A percentile compares a stretch with the other conserved stretches of the same genome.
Conservation (phyloP, 2,113 vertebrate species). For the Halichoeres trimaculatus region DNA sequence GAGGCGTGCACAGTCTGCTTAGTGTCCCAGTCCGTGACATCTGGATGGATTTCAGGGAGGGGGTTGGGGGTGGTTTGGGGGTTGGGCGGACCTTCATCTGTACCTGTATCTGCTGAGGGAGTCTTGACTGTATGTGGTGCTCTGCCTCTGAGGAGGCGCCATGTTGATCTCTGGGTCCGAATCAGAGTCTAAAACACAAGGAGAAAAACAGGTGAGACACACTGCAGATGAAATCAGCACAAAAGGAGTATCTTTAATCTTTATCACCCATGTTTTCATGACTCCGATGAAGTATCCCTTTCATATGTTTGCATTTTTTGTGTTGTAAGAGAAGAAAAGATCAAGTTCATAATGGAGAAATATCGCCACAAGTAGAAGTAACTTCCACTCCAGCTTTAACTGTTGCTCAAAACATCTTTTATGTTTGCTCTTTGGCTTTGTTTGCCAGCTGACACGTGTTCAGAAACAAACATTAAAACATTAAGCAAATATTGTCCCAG, state of each 20-base stretch:
- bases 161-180: slow-evolving; percentile 79
- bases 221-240: not conserved
- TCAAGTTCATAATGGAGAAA: not conserved
- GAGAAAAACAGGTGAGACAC: not conserved
- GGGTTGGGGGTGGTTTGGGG: slow-evolving; percentile 34
- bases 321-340: no score
- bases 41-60: slow-evolving; percentile 55
- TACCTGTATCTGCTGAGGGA: slow-evolving; percentile 86
- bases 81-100: slow-evolving; percentile 72
- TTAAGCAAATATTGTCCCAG: slow-evolving; percentile 38
- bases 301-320: no score
- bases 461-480: slow-evolving; percentile 21
- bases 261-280: not conserved
- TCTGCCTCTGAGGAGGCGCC: slow-evolving; percentile 72
- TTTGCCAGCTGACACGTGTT: not conserved
- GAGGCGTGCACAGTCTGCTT: slow-evolving; percentile 43
- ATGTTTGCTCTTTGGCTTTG: not conserved
- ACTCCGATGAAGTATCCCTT: not conserved
- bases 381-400: not conserved
- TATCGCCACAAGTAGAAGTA: no score
- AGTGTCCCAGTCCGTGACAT: slow-evolving; percentile 63
- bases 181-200: slow-evolving; percentile 74
- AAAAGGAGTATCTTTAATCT: no score
- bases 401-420: not conserved
- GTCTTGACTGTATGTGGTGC: slow-evolving; percentile 76